Evolutionary conservation across 1,140 invertebrate species (phyloP), one percentile per base, ranked within the genome.

Genomic region (Orius laevigatus): DNA sequence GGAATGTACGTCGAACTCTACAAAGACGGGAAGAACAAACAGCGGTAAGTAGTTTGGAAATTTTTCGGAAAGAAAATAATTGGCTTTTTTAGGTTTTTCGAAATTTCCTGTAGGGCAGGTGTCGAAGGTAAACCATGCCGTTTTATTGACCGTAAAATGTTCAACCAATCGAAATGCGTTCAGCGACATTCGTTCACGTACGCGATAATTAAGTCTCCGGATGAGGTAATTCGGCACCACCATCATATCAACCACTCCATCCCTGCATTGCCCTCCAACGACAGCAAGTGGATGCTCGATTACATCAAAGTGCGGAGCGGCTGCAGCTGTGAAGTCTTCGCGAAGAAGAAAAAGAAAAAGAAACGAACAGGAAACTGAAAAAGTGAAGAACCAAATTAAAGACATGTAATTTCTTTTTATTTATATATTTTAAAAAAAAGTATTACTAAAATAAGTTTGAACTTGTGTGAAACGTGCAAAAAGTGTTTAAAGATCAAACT

Each of bases 151-250:
- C 68, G 72, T 10, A 71, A 74, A 46, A 65, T 81, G 18, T 71
- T 71, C 58, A 74, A 74, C 53, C 71, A 75, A 43, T 85, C 84
- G 3, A 68, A 71, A 56, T 91, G 86, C 65, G 76, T 82, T 8
- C 85, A 89, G 63, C 78, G 80, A 62, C 84, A 80, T 63, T 81
- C 80, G n/a, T 89, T 80, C 59, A 76, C 79, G 1, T 91, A 89
- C 63, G 86, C 85, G 10, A 70, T 89, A 47, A 78, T 88, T 18
- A 58, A 61, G 42, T 52, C 71, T 56, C 69, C 51, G 10, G 61
- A 58, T 54, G 59, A 63, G 19, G 20, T 19, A 59, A 63, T 63
- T 46, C 49, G 53, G 31, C 55, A 56, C 25, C 64, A 63, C 38
- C 59, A 69, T 46, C 62, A 65, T 19, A 63, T 62, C 34, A 63